Base-by-base conservation (phyloP, 2,888 invertebrate species). In the Drosophila aldrichi region DNA sequence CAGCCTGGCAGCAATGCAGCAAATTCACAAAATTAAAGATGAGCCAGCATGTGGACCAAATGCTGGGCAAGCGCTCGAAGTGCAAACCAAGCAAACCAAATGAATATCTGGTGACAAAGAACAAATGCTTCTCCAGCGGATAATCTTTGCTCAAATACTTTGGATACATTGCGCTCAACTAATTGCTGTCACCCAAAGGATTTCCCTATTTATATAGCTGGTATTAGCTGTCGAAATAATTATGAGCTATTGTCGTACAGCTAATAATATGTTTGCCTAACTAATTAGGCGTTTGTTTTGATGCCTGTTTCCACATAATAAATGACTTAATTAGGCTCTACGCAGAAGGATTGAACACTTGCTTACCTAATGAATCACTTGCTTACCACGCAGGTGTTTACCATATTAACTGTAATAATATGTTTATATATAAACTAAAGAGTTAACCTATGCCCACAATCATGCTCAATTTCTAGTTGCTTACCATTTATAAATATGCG, bases 1-100 rank as follows among this genome's bases (percentile, higher is more conserved):
- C 89, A 4, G 89, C 89, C 78, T 83, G 89, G 48, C 83, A 83
- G 55, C 83, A 83, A 20, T 89, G 83, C 0, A 81, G 84, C 71
- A 89, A 48, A 46, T 80, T 80, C 4, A 75, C 43, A 20, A 89
- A 86, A 32, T 86, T 83, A 9, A 89, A 83, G 12, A 70, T 9
- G 52, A 83, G 52, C 84, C 81, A 83, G n/a, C 20, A 7, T 1
- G 44, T 34, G 1, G 72, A 65, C 20, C 67, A 41, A 16, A 65
- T 5, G 1, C 63, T 68, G 9, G 67, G 14, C 40, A 43, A 25
- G 9, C 64, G 12, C 48, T 60, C 83, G 8, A 83, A 89, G 12
- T 56, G 20, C 14, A 83, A 41, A 0, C 83, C 89, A 25, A 83
- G 48, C 29, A 89, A 25, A 7, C 78, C 41, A 12, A 78, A 83